Conservation (phyloP, 2,113 vertebrate species). For the Mastomys coucha region DNA sequence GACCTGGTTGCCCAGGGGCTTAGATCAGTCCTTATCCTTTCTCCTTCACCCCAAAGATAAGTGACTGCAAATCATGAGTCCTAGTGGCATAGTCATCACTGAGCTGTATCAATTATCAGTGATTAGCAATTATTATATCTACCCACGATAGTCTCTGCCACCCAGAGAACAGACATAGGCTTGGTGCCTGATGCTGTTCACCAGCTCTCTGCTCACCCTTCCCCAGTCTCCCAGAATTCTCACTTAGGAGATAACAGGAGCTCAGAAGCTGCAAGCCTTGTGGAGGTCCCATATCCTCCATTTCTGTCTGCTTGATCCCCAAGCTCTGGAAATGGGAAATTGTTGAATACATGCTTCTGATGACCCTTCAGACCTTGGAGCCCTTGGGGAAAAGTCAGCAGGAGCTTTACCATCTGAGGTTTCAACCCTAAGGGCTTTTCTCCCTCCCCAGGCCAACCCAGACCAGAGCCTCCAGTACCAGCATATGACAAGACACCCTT, state of each 20-base stretch:
- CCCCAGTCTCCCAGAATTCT: slow-evolving; percentile 9
- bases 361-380: neutral
- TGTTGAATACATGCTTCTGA: neutral
- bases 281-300: neutral
- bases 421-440: neutral
- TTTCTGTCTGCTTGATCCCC: neutral
- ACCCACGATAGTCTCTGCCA: neutral
- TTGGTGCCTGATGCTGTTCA: neutral
- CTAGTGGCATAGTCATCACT: neutral
- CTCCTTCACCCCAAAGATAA: neutral
- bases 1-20: neutral
- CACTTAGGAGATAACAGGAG: neutral
- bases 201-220: neutral
- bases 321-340: neutral
- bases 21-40: neutral
- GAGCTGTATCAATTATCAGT: neutral
- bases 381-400: neutral
- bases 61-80: neutral
- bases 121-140: neutral
- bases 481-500: neutral
- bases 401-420: neutral
- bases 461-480: neutral
- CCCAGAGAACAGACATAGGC: neutral
- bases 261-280: neutral
- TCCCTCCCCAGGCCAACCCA: neutral